A percentile compares a stretch with the other conserved stretches of the same genome.
Evolutionary conservation across 1,140 invertebrate species (phyloP).

Genomic region (Drosophila gunungcola): DNA sequence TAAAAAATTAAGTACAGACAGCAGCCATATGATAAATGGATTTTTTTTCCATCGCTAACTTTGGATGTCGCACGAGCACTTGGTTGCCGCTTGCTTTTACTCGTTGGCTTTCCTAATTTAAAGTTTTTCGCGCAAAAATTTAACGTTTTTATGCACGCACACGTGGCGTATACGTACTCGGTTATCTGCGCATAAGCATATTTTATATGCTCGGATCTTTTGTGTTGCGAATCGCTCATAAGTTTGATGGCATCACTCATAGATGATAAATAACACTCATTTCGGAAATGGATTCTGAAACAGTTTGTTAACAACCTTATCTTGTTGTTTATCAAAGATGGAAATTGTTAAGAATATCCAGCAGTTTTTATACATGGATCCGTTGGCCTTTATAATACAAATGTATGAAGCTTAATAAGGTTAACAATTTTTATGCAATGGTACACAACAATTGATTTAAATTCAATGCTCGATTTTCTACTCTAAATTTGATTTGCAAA

Average conservation of each 20-base stretch:
- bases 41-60: constrained; percentile 56
- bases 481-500: too few relatives aligned
- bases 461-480: too few relatives aligned
- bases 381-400: too few relatives aligned
- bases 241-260: constrained; percentile 25
- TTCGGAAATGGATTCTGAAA: constrained; percentile 10
- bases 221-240: constrained; percentile 10
- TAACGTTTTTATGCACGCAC: constrained; percentile 7
- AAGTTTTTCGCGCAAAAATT: constrained; percentile 45
- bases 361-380: too few relatives aligned
- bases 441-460: too few relatives aligned
- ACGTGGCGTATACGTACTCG: constrained; percentile 25
- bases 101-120: constrained; percentile 35
- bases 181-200: constrained; percentile 25
- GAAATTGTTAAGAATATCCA: too few relatives aligned
- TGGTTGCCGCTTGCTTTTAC: constrained; percentile 15
- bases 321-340: not conserved
- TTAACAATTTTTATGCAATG: too few relatives aligned
- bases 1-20: constrained; percentile 35
- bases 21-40: constrained; percentile 60
- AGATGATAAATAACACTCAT: constrained; percentile 26
- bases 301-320: not conserved
- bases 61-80: constrained; percentile 48
- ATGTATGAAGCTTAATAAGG: too few relatives aligned
- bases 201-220: constrained; percentile 16